Base-by-base conservation (phyloP, 2,888 invertebrate genomes). In the Lottia gigantea region DNA sequence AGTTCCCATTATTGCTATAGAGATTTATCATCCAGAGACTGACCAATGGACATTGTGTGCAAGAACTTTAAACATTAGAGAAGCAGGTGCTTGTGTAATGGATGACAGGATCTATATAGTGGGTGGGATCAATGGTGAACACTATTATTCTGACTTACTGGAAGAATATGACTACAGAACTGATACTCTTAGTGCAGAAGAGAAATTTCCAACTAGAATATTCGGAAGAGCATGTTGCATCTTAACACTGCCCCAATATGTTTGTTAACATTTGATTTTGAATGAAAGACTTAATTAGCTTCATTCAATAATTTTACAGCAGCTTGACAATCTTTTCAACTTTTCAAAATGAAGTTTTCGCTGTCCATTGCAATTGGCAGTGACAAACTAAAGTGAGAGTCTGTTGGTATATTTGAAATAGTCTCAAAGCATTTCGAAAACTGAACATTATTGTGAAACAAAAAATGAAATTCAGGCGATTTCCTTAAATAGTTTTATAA, bases 101-200 rank as follows among this genome's bases (percentile, higher is more conserved):
- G 81, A 85, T 46, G 76, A 82, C 62, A 79, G 78, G 61, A 82
- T 88, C 46, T 86, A 83, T 76, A 84, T 87, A 65, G 85, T 86
- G n/a, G 88, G 88, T 1, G 87, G 88, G 23, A 85, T 87, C 31
- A 86, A 85, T 71, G 85, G 85, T 19, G 85, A 86, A 69, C 86
- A 86, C 68, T 84, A 85, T 73, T 85, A 82, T 70, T 86, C 86
- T 4, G 85, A 87, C 70, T 70, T 84, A 1, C 77, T 88, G 2
- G 85, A 86, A 72, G 76, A 75, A 49, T 87, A 82, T 71, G 79
- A 82, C 45, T 82, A 85, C 4, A 76, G 73, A 2, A 80, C 77
- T 62, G 86, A 87, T 70, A 76, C 78, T 46, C 75, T 87, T 26
- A 76, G 76, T 3, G 74, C 84, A 55, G 79, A 85, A 11, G 85